Base-by-base conservation (phyloP, 2,797 vertebrate species). In the Rhinogobio ventralis region DNA sequence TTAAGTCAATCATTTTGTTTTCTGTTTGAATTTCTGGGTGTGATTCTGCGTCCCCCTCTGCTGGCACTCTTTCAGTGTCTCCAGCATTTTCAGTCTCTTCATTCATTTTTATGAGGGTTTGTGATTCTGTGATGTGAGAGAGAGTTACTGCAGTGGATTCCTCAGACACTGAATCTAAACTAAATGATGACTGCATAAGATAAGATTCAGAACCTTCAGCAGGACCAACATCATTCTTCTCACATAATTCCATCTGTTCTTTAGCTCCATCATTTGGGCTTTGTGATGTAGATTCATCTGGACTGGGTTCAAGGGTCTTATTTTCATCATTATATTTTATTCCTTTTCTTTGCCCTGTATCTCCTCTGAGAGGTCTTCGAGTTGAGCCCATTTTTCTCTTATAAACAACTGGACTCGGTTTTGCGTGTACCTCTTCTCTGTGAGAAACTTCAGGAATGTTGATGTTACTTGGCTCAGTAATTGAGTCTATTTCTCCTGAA, bases 371-470 rank as follows among this genome's bases (percentile, higher is more conserved):
- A 80, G 60, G 79, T 62, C 67, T 86, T 28, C 71, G 69, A 33
- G 69, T 82, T 36, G 81, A 82, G 0, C 71, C 81, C 55, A 82
- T 74, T 82, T 73, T 73, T 66, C 71, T 13, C 30, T 74, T 82
- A 1, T 62, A 71, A 74, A 25, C 28, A 64, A 19, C 5, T 8
- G 45, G 20, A 82, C 11, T 64, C 0, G n/a, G 19, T 74, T 74
- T 36, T 25, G 30, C 13, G 5, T 36, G 39, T 51, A 0, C 14
- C 30, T 17, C 20, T 1, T 64, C 42, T 64, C 17, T 4, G 4
- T 19, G 7, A 72, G 7, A 5, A 30, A 30, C 71, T 49, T 49
- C 14, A 30, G n/a, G 45, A 49, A 46, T 25, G 3, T 2, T 19
- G 45, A 1, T 15, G 71, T 49, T 1, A 25, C 25, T 73, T 46